phyloP scores from a whole-genome alignment of 1,140 invertebrate genomes.

The Drosophila nebulosa region DNA sequence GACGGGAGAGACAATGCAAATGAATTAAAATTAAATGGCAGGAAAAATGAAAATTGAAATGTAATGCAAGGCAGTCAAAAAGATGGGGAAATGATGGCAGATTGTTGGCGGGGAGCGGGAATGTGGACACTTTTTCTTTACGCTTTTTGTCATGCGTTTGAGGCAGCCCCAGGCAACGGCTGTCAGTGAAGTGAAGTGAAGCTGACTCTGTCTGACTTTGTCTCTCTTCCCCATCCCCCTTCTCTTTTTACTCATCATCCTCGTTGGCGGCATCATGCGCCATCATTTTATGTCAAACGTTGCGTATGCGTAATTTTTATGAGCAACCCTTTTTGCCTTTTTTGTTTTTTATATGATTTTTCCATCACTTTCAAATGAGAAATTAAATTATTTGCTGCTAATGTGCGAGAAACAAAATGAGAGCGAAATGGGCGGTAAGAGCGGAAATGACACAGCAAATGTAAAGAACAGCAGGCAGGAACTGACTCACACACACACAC shows the following conservation, averaged over 20 bases:
- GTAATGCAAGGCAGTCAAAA: conserved; percentile 53
- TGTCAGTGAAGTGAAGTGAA: conserved; percentile 17
- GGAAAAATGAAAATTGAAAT: conserved; percentile 69
- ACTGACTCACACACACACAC: conserved; percentile 17
- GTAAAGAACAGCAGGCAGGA: conserved; percentile 48
- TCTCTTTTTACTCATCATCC: not conserved
- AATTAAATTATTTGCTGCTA: conserved; percentile 78
- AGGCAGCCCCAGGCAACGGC: not conserved
- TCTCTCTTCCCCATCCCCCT: not conserved
- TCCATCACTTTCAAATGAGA: conserved; percentile 64
- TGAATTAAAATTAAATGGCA: conserved; percentile 76
- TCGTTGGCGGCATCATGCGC: conserved; percentile 36
- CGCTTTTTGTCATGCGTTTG: not conserved
- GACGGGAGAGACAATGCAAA: conserved; percentile 67
- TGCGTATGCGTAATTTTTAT: conserved; percentile 72
- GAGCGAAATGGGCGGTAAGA: not conserved
- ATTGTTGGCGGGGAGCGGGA: not conserved
- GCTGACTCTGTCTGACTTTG: conserved; percentile 50
- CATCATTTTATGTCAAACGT: conserved; percentile 66
- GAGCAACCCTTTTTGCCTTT: conserved; percentile 33
- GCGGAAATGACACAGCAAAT: conserved; percentile 75
- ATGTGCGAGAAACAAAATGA: conserved; percentile 33
- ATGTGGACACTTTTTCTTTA: not conserved
- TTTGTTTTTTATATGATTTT: conserved; percentile 36
- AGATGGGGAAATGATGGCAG: not conserved